Evolutionary conservation across 64 coral and sea anemone species (phyloP).

Genomic region (Stichodactyla helianthus): DNA sequence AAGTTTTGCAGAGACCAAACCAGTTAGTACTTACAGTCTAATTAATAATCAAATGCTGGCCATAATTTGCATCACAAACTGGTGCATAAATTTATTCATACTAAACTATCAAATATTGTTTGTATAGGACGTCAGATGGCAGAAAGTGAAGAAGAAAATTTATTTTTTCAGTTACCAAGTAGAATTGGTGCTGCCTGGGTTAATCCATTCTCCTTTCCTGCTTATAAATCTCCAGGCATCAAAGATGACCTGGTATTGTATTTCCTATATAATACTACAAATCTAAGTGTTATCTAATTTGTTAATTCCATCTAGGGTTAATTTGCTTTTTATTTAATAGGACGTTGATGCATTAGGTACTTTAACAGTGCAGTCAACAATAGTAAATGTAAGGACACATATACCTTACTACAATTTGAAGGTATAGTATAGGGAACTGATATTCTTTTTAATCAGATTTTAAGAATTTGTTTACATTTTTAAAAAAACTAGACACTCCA

Average conservation of each 20-base stretch:
- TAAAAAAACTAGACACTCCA: too few species aligned
- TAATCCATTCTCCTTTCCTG: constrained; percentile 70
- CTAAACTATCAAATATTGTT: background rate
- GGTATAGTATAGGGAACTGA: constrained; percentile 23
- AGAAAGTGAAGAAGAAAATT: constrained; percentile 75
- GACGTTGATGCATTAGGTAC: constrained; percentile 80
- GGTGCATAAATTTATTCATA: background rate
- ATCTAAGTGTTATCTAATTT: too few species aligned
- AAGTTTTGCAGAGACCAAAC: constrained; percentile 75
- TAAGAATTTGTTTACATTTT: too few species aligned
- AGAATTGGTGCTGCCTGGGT: constrained; percentile 34
- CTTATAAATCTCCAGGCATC: constrained; percentile 80
- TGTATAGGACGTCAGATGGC: constrained; percentile 81
- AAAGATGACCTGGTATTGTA: constrained; percentile 86
- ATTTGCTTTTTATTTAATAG: constrained; percentile 12
- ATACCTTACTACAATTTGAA: constrained; percentile 90
- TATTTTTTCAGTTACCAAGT: constrained; percentile 47
- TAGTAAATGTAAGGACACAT: constrained; percentile 72
- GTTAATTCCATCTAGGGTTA: background rate
- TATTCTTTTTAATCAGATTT: background rate
- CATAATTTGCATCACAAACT: background rate
- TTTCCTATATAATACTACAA: background rate
- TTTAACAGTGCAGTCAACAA: constrained; percentile 69
- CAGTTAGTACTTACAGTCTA: constrained; percentile 41
- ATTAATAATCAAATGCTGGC: background rate